phyloP scores from a whole-genome alignment of 2,888 invertebrate species.

The Drosophila sordidula region DNA sequence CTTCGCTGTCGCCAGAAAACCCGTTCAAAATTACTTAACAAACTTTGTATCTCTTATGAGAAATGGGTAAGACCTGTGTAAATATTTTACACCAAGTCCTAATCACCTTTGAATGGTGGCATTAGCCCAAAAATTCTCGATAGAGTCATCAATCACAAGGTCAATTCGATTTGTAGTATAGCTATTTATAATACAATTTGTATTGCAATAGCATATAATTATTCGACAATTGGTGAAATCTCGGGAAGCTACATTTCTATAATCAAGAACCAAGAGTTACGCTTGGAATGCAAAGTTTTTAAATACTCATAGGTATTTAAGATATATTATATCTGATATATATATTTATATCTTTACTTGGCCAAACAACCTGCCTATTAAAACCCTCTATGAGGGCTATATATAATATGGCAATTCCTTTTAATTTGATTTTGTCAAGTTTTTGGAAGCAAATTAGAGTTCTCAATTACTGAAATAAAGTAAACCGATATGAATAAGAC shows the following conservation, averaged over 20 bases:
- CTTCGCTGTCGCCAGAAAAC: conserved; percentile 2
- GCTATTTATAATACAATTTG: conserved; percentile 23
- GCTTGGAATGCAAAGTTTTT: too few relatives aligned
- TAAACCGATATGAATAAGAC: too few relatives aligned
- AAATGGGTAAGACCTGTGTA: conserved; percentile 41
- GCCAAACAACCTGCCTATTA: too few relatives aligned
- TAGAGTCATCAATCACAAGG: conserved; percentile 39
- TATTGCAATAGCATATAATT: conserved; percentile 9
- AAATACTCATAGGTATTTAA: too few relatives aligned
- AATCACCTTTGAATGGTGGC: conserved; percentile 63
- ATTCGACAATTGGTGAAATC: not conserved
- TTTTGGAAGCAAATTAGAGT: too few relatives aligned
- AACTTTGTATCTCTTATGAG: conserved; percentile 1
- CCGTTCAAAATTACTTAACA: conserved; percentile 25
- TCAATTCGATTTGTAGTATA: conserved; percentile 9
- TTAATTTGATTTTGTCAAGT: too few relatives aligned
- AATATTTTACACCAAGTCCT: conserved; percentile 61
- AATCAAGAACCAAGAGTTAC: too few relatives aligned
- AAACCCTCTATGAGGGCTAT: too few relatives aligned
- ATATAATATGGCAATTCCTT: too few relatives aligned
- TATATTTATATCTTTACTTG: too few relatives aligned
- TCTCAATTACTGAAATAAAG: too few relatives aligned
- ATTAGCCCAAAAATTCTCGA: conserved; percentile 48
- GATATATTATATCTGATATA: too few relatives aligned
- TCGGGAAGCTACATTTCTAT: not conserved